Conservation (phyloP, 1,140 invertebrate genomes). For the Ostrea edulis region DNA sequence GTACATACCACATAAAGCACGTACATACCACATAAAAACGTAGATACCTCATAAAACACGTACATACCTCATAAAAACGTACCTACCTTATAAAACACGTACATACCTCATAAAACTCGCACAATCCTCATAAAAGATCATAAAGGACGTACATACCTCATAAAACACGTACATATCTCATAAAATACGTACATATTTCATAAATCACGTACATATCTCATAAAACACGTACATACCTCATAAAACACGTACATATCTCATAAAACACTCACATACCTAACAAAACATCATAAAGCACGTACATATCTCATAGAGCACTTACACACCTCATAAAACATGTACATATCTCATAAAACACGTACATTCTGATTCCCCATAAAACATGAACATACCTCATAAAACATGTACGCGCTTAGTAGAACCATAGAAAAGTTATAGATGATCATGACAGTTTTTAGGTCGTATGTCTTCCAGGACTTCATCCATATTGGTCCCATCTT, state of each 20-base stretch:
- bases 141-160: too few species aligned
- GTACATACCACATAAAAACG: too few species aligned
- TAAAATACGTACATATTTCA: conserved; percentile 86
- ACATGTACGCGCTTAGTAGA: conserved; percentile 91
- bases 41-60: conserved; percentile 87
- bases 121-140: too few species aligned
- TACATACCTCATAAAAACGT: conserved; percentile 87
- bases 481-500: conserved; percentile 88
- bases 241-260: conserved; percentile 90
- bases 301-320: too few species aligned
- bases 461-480: conserved; percentile 88
- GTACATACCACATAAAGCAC: too few species aligned
- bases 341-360: too few species aligned
- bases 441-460: conserved; percentile 87
- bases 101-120: too few species aligned
- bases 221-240: conserved; percentile 80
- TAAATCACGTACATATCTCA: too few species aligned
- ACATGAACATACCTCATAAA: conserved; percentile 83
- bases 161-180: conserved; percentile 80
- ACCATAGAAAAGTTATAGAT: conserved; percentile 92
- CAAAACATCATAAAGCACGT: conserved; percentile 77
- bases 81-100: too few species aligned
- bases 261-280: conserved; percentile 92
- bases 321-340: not conserved
- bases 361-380: conserved; percentile 80